Conservation (phyloP, 2,113 vertebrate genomes). For the Paratilapia polleni region DNA sequence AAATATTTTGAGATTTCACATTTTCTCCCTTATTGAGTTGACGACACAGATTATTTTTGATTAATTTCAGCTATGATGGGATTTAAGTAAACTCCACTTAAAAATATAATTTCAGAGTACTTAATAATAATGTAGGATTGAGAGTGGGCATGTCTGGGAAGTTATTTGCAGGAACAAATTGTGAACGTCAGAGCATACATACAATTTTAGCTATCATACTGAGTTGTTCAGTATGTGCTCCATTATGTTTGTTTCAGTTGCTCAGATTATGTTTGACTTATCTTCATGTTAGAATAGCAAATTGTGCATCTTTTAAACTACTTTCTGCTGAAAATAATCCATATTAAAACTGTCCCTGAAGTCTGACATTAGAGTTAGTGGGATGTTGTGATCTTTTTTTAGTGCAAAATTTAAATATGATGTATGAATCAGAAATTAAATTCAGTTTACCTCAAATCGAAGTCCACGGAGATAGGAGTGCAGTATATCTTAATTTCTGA, state of each 20-base stretch:
- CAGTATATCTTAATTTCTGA: no score
- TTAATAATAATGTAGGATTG: neutral
- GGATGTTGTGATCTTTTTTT: no score
- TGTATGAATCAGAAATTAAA: no score
- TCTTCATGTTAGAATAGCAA: neutral
- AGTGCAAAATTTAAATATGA: no score
- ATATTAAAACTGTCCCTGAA: no score
- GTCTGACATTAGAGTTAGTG: no score
- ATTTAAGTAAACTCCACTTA: neutral
- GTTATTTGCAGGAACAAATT: neutral
- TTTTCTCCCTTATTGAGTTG: neutral
- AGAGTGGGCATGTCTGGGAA: neutral
- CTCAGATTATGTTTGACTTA: fast-evolving
- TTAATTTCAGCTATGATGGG: neutral
- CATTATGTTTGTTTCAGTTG: neutral
- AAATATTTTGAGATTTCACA: no score
- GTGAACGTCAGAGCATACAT: no score
- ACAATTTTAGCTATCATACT: no score
- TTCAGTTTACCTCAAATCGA: no score
- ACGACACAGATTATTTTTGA: fast-evolving
- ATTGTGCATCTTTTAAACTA: neutral
- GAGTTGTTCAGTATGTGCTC: no score
- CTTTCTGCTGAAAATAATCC: neutral
- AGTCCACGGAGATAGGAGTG: no score
- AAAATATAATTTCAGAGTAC: neutral